Evolutionary conservation across 2,113 vertebrate species (phyloP), one percentile per base, ranked within the genome.

Genomic region (Pterophyllum scalare): DNA sequence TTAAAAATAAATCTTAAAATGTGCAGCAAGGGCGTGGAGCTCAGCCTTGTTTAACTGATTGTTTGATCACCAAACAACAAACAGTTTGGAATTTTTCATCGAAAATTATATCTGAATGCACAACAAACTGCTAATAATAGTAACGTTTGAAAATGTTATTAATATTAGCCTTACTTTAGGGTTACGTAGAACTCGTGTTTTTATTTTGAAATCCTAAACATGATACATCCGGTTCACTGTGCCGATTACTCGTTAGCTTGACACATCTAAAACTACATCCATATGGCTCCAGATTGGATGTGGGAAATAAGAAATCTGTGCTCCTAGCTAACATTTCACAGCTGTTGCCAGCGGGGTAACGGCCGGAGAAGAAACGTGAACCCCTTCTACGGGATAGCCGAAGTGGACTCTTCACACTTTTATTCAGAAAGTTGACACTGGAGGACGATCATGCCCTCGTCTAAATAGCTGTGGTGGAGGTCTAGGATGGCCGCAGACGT

Each of bases 401-500:
- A 82, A 58, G 49, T 57, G 1, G 8, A 62, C 59, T 52, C 6
- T 2, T 1, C 9, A 67, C 60, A 88, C 26, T 88, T 70, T 67
- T 70, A 0, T 33, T 8, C 26, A 49, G 9, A 28, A 74, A 77
- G 43, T 62, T 67, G 1, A 22, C 9, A 58, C 49, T 12, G 14
- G 31, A 7, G 15, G 40, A 74, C 58, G 17, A 17, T 22, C 57
- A 91, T 92, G 89, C 12, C 20, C 28, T 80, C 43, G 49, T 87
- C 26, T 72, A 79, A 85, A 82, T 88, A 91, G 90, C 78, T 46
- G 80, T 7, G 49, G 78, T 60, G 61, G 62, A 74, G 75, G 54
- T 81, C 79, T 61, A 93, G 88, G 81, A 96, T 96, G 96, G 93
- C 94, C 24, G 95, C 91, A 74, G 95, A 96, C 91, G 95, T 95